Percentiles rank a stretch among this genome's conserved stretches.
Conservation (phyloP, 2,888 invertebrate species). For the Drosophila subquinaria region DNA sequence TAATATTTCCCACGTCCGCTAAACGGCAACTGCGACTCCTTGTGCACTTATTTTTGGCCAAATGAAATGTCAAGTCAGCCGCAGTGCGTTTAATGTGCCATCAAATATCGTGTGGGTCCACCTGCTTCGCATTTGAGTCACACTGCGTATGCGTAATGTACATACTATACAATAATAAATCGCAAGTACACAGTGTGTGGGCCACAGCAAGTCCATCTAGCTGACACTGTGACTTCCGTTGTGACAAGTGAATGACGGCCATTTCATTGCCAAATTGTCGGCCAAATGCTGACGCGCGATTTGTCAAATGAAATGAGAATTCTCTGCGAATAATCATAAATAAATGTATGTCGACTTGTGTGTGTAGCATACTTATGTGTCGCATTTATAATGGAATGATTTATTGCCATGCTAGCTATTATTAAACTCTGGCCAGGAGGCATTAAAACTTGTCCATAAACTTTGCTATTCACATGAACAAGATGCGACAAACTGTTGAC, state of each 20-base stretch:
- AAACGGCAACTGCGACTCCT: constrained; percentile 32
- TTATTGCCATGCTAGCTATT: constrained; percentile 54
- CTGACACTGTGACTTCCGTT: constrained; percentile 40
- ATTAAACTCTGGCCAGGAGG: constrained; percentile 26
- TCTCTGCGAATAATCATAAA: background rate
- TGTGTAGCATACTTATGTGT: constrained; percentile 49
- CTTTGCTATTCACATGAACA: constrained; percentile 11
- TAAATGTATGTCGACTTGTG: background rate
- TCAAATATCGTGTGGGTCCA: constrained; percentile 50
- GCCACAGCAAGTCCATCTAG: constrained; percentile 7
- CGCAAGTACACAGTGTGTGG: constrained; percentile 36
- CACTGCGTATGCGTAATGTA: constrained; percentile 69
- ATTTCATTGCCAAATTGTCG: constrained; percentile 55
- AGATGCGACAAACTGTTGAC: background rate
- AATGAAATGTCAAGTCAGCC: constrained; percentile 39
- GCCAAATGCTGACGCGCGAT: constrained; percentile 55
- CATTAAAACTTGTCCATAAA: constrained; percentile 25
- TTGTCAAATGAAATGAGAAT: constrained; percentile 61
- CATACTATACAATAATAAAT: background rate
- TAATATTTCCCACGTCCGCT: constrained; percentile 73
- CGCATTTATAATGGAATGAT: constrained; percentile 57
- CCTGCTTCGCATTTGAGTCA: constrained; percentile 55
- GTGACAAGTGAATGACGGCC: constrained; percentile 65
- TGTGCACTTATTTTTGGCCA: constrained; percentile 43
- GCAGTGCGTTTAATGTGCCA: constrained; percentile 26